Percentiles rank a stretch among this genome's conserved stretches.
Evolutionary conservation across 1,140 invertebrate genomes (phyloP).

Genomic region (Diuraphis noxia): DNA sequence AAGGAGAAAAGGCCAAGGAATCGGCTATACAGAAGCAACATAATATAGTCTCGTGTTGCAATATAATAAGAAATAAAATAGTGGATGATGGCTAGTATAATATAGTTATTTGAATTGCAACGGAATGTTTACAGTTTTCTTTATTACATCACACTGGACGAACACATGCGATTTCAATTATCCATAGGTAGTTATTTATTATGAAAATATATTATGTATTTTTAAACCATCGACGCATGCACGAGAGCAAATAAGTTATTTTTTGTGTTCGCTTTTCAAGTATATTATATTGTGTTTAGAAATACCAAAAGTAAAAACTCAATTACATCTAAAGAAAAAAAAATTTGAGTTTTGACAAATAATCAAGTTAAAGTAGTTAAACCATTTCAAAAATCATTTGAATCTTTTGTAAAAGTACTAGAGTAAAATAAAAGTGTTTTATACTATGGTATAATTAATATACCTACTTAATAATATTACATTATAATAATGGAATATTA

Average conservation of each 20-base stretch:
- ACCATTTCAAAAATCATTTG: background rate
- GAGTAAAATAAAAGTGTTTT: background rate
- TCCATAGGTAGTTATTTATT: background rate
- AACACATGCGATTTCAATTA: background rate
- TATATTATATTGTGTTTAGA: background rate
- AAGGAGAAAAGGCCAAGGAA: background rate
- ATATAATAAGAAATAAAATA: background rate
- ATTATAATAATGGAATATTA: no score
- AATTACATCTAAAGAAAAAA: background rate
- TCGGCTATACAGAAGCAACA: background rate
- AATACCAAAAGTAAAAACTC: background rate
- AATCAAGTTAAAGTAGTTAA: no score
- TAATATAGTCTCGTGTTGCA: background rate
- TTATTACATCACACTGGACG: background rate
- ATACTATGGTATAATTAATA: no score
- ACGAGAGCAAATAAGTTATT: background rate
- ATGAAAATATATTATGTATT: background rate
- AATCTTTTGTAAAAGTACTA: background rate
- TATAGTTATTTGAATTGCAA: slow-evolving; percentile 1
- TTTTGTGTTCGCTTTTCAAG: background rate
- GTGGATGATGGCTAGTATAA: no score
- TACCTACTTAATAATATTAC: no score
- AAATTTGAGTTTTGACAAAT: no score
- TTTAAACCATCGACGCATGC: background rate
- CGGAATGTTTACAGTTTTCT: background rate